Evolutionary conservation across 2,888 invertebrate genomes (phyloP).

Genomic region (Ormyrus labotus): DNA sequence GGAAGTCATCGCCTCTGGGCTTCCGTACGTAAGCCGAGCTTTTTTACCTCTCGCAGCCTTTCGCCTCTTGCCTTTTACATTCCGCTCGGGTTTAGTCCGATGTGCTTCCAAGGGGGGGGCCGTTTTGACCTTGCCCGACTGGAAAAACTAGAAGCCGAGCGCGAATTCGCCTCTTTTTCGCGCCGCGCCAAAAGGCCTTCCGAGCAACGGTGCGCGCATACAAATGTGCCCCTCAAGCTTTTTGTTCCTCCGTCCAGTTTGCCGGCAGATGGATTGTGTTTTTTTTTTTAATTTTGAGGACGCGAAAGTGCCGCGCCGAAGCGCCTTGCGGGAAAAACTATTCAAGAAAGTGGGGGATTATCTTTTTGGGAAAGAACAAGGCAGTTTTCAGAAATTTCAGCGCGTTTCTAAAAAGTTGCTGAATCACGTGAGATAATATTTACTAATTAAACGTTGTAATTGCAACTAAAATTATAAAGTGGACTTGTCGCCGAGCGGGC

Average conservation of each 20-base stretch:
- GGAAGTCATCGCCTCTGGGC: slow-evolving; percentile 29
- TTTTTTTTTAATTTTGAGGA: slow-evolving; percentile 24
- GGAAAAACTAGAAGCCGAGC: slow-evolving; percentile 49
- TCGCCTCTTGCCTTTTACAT: neutral
- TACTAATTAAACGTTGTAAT: no score
- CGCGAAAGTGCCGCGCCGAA: slow-evolving; percentile 18
- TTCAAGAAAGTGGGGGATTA: no score
- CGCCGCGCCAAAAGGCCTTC: slow-evolving; percentile 49
- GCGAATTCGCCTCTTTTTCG: slow-evolving; percentile 45
- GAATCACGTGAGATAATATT: no score
- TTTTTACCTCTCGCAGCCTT: slow-evolving; percentile 14
- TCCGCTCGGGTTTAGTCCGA: neutral
- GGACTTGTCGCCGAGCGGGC: no score
- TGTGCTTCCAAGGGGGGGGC: neutral
- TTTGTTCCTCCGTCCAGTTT: no score
- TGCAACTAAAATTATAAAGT: no score
- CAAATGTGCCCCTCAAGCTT: neutral
- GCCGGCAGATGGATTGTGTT: neutral
- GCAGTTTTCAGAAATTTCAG: neutral
- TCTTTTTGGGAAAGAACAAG: neutral
- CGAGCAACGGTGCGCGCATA: slow-evolving; percentile 58
- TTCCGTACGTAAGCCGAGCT: slow-evolving; percentile 21
- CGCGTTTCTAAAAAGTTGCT: no score
- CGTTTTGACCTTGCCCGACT: slow-evolving; percentile 50
- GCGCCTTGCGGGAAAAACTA: neutral